Percentiles rank a stretch among this genome's conserved stretches.
Conservation (phyloP, 2,113 vertebrate genomes). For the Gallinago undulata region DNA sequence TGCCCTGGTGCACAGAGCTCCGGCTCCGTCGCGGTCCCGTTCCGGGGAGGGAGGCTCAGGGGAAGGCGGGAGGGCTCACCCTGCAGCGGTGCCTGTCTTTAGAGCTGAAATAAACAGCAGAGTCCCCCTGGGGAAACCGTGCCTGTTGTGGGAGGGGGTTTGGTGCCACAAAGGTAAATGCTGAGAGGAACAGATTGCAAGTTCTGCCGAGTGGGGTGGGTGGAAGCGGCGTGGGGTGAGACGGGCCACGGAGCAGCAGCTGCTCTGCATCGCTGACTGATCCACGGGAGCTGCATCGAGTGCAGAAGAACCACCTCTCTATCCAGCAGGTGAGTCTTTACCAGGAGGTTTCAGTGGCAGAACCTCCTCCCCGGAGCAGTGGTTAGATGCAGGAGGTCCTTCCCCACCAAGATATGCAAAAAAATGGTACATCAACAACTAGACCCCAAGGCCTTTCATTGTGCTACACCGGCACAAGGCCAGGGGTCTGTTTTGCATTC, state of each 20-base stretch:
- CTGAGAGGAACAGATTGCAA: fast-evolving
- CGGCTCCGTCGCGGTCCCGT: not conserved
- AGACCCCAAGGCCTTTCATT: no score
- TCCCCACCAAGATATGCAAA: fast-evolving
- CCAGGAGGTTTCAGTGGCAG: fast-evolving
- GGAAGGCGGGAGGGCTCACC: fast-evolving
- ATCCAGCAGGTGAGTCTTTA: not conserved
- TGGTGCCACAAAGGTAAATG: not conserved
- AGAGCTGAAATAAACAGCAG: fast-evolving
- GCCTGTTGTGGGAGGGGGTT: not conserved
- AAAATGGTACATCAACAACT: not conserved
- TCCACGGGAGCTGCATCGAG: not conserved
- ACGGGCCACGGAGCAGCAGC: fast-evolving
- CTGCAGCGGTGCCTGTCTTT: not conserved
- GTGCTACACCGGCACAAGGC: not conserved
- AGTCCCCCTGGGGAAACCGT: fast-evolving
- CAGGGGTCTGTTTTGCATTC: not conserved
- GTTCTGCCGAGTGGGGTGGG: not conserved
- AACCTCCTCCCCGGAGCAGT: not conserved
- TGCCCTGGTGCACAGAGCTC: not conserved
- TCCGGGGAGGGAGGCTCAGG: fast-evolving
- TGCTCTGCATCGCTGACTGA: fast-evolving
- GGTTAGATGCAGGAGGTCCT: not conserved
- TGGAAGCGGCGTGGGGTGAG: not conserved
- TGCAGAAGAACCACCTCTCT: not conserved